Evolutionary conservation across 2,113 vertebrate genomes (phyloP), one percentile per base, ranked within the genome.

Genomic region (Serinus canaria): DNA sequence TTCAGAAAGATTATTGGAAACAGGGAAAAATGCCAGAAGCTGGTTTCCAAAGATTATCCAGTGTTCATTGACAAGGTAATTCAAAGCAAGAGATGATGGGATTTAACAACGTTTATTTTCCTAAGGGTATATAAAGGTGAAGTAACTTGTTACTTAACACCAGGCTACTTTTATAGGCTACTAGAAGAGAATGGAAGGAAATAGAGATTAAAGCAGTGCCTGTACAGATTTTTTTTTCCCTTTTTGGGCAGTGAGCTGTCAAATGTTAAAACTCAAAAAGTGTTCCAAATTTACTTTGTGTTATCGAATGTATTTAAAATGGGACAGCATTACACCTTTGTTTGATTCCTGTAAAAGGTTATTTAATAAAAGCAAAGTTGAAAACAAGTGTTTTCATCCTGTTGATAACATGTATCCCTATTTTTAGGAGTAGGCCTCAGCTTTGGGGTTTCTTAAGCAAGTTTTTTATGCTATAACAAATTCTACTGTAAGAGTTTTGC

Each of bases 1-100:
- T 99, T 99, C 96, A 98, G 99, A 94, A 99, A 99, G 92, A 94
- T 99, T 81, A 99, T 99, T 95, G 99, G 99, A 88, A 98, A 99
- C 97, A 97, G 99, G 92, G 99, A 99, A 89, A 99, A 95, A 97
- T 99, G 99, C 97, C 98, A 98, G 96, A 97, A 98, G 64, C 94
- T 99, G 93, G 99, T 99, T 91, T 98, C 99, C 0, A 98, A 97
- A 70, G 99, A 99, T 95, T 99, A 99, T 92, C 99, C 99, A 8
- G 98, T 99, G 58, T 98, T 98, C 86, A 98, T 99, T 68, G 98
- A 98, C 95, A 99, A 99, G 99, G 99, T 99, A 98, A 27, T 91
- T 50, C 56, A 89, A 94, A 92, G 25, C 55, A 91, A 90, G 31
- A 70, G 19, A 50, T 66, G 25, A 75, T 73, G 6, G 18, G 80